Base-by-base conservation (phyloP, 1,140 invertebrate species). In the Pinna nobilis region DNA sequence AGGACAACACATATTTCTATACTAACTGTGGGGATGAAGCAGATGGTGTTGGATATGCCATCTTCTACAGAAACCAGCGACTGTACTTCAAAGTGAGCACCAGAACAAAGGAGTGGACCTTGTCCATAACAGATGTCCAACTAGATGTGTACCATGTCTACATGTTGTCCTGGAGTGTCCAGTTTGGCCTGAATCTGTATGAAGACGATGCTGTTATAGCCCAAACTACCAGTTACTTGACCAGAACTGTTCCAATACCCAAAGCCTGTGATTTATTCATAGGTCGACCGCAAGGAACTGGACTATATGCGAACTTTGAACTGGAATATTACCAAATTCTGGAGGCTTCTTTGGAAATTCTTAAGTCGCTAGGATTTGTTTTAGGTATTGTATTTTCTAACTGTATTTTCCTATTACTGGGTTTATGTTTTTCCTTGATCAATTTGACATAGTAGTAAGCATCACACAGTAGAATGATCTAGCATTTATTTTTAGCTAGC, bases 161-260 rank as follows among this genome's bases (percentile, higher is more conserved):
- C 39, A 44, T 64, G n/a, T 65, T 84, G 53, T 82, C 82, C 2
- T 84, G 82, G 82, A 81, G 78, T 67, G 35, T 50, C 4, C 78
- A 84, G 67, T 65, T 65, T 73, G 75, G 75, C 37, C 50, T 77
- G 0, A 35, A 61, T 53, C 18, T 77, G 25, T 73, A 59, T 32
- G 32, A 73, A 6, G 49, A 77, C 20, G 15, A 39, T 13, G 41
- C 65, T 2, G 37, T 59, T 28, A 53, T 63, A 1, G 49, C 51
- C 2, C 28, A 32, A 7, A 51, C 70, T 6, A 60, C 50, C 15
- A 41, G 60, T 1, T 77, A 57, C 32, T 51, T 69, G 1, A 47
- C 11, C 6, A 69, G 65, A 55, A 39, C 55, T 55, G 72, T 74
- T 2, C 33, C 57, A 2, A 35, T 23, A n/a, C 72, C 72, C 7